These are phyloP conservation scores for Drosophila bipectinata DNA, from an alignment of 1,140 invertebrate genomes.

Conservation along the genomic window DNA sequence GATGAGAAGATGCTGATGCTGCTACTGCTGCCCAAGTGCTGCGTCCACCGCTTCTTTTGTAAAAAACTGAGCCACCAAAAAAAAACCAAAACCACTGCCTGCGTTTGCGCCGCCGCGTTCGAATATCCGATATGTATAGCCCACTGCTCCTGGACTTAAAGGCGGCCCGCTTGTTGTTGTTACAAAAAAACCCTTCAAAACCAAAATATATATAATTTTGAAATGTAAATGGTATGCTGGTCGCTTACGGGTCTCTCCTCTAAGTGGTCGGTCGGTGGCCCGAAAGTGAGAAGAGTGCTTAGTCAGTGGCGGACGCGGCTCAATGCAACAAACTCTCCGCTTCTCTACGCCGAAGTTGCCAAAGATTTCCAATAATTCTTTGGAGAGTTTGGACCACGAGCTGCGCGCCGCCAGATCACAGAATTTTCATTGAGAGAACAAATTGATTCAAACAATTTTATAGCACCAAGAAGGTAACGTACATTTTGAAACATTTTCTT, in stretches of 20 bases:
- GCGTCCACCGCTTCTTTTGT: slow-evolving; percentile 45
- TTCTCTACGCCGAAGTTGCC: slow-evolving; percentile 24
- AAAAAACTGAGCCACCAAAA: slow-evolving; percentile 37
- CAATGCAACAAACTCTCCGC: slow-evolving; percentile 79
- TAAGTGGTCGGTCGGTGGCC: slow-evolving; percentile 34
- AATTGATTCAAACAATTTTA: slow-evolving; percentile 79
- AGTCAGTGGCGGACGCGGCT: slow-evolving; percentile 75
- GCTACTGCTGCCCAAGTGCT: slow-evolving; percentile 51
- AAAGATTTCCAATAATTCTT: slow-evolving; percentile 20
- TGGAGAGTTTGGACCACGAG: slow-evolving; percentile 78
- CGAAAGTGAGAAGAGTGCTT: slow-evolving; percentile 42
- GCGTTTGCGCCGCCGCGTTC: slow-evolving; percentile 64
- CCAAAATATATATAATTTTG: slow-evolving; percentile 2
- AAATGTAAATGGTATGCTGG: slow-evolving; percentile 22
- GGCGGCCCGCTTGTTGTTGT: slow-evolving; percentile 67
- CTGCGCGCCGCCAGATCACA: slow-evolving; percentile 73
- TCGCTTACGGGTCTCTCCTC: slow-evolving; percentile 34
- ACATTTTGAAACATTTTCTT: slow-evolving; percentile 83
- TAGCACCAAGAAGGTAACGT: slow-evolving; percentile 82
- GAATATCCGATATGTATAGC: slow-evolving; percentile 26
- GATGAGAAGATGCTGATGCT: slow-evolving; percentile 23
- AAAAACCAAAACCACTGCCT: slow-evolving; percentile 32
- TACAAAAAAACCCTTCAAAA: slow-evolving; percentile 14
- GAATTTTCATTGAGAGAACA: slow-evolving; percentile 80
- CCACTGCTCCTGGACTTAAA: slow-evolving; percentile 66